Percentiles rank a stretch among this genome's conserved stretches.
These are phyloP conservation scores for Sebastes umbrosus DNA, from an alignment of 2,797 vertebrate genomes.

Conservation along the genomic window DNA sequence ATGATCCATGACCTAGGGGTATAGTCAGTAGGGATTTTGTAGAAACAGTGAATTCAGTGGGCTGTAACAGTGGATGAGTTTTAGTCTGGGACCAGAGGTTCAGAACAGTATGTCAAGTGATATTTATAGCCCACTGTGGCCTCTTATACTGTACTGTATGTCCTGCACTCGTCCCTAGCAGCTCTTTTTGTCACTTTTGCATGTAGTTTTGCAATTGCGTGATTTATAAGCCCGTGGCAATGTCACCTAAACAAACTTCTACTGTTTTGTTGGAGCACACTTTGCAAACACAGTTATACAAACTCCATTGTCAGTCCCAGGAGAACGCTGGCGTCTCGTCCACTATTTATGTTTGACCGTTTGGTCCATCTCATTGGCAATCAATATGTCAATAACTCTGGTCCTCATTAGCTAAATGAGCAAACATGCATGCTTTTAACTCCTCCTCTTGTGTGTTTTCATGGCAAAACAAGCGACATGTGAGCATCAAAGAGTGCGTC, in stretches of 20 bases:
- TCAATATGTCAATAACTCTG: background rate
- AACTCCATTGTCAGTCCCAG: background rate
- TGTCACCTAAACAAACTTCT: constrained; percentile 18
- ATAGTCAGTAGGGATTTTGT: background rate
- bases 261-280: constrained; percentile 5
- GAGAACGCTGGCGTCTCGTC: background rate
- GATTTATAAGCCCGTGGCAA: constrained; percentile 2
- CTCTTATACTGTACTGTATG: constrained; percentile 27
- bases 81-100: constrained; percentile 21
- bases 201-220: constrained; percentile 18
- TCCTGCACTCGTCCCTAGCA: constrained; percentile 38
- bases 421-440: rapidly evolving
- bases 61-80: constrained; percentile 27
- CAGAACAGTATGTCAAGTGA: constrained; percentile 40
- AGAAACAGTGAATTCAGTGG: constrained; percentile 5
- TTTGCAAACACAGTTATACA: background rate
- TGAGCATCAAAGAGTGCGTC: background rate
- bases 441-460: background rate
- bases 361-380: background rate
- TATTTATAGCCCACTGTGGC: constrained; percentile 53
- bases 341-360: background rate
- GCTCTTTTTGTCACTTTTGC: constrained; percentile 30
- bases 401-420: background rate
- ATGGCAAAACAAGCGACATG: background rate
- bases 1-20: background rate